Base-by-base conservation (phyloP, 2,113 vertebrate genomes). In the Zootoca vivipara region DNA sequence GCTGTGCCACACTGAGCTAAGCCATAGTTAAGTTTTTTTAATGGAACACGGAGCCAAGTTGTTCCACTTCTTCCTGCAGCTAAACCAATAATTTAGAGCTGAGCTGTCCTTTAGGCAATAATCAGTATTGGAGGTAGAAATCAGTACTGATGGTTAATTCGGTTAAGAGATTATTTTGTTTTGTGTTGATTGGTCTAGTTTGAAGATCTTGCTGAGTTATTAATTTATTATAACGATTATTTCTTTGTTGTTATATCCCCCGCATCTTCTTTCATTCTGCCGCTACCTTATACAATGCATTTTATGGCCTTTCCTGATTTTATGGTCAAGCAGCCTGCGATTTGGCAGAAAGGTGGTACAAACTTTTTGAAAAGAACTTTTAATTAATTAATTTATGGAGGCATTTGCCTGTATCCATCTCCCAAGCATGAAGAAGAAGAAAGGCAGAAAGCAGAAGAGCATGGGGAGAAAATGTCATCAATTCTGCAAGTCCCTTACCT, bases 401-500 rank as follows among this genome's bases (percentile, higher is more conserved):
- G 13, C 8, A 58, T 40, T 30, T 30, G 64, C 15, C 30, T 42
- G 58, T 33, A 64, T 74, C 33, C 56, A 75, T 46, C 30, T 42
- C 16, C 46, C 24, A n/a, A 72, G 35, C 0, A 24, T 15, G 22
- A 46, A n/a, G 42, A 3, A 35, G 28, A 28, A 82, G 35, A 28
- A 28, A n/a, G 2, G 2, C 5, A 20, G 35, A 22, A 2, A 3
- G 16, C 40, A 24, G 30, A 52, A 10, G 24, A 62, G 69, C 6
- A 40, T 8, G 67, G 28, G 62, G 26, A 82, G 65, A 7, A 52
- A 70, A 46, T 7, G 58, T 18, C 65, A 0, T 1, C 0, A 78
- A 74, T 28, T 5, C 65, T 15, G 0, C 6, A n/a, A 1, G 58
- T 86, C 35, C 2, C 0, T 95, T 94, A 98, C 99, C 98, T 98